phyloP scores from a whole-genome alignment of 2,888 invertebrate species.

The Anodontia alba region DNA sequence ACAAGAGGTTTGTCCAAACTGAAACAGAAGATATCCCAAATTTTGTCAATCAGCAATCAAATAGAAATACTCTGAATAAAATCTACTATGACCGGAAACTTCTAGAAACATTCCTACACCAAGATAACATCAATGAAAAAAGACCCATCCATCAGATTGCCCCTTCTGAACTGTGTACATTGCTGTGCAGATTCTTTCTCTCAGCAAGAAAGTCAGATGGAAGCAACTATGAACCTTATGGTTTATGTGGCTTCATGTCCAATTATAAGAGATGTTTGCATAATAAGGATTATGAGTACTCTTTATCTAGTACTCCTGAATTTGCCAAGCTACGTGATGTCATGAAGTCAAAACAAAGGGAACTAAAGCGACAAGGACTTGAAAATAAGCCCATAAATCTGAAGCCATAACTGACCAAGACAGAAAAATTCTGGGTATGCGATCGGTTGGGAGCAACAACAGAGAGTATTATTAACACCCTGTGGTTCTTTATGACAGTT shows the following conservation, averaged over 20 bases:
- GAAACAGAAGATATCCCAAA: background rate
- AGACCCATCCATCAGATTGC: background rate
- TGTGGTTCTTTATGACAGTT: conserved; percentile 40
- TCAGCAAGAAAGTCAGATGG: conserved; percentile 1
- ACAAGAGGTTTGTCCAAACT: background rate
- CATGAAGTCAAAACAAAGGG: too few species aligned
- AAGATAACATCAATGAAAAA: background rate
- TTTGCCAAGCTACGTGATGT: too few species aligned
- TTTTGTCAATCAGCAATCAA: too few species aligned
- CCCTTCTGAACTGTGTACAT: too few species aligned
- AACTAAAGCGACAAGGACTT: too few species aligned
- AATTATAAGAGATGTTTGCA: too few species aligned
- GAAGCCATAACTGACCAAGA: conserved; percentile 31
- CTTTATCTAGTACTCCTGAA: too few species aligned
- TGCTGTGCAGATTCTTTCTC: background rate
- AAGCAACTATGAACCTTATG: too few species aligned
- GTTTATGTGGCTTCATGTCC: too few species aligned
- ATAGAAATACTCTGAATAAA: background rate
- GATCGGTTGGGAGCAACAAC: conserved; percentile 40
- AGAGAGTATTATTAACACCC: conserved; percentile 30
- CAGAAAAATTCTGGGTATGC: conserved; percentile 16
- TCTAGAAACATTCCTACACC: background rate
- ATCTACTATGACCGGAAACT: background rate
- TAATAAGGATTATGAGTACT: too few species aligned
- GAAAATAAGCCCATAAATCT: too few species aligned